phyloP scores from a whole-genome alignment of 2,113 vertebrate genomes.

The Pipa parva region DNA sequence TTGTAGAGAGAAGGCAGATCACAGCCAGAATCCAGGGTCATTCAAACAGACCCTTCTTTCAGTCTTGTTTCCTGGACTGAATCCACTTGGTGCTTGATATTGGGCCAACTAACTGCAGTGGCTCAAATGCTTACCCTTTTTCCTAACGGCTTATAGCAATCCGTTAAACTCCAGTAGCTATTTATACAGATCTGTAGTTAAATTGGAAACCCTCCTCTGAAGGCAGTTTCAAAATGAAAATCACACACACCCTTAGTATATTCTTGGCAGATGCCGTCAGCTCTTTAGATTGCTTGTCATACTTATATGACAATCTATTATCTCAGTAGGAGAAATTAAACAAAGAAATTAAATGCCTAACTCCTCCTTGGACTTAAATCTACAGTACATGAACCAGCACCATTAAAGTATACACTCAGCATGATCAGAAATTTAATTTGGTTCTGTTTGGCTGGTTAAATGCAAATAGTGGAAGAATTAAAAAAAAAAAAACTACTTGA shows the following conservation, averaged over 20 bases:
- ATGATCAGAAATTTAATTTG: no score
- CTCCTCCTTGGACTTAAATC: no score
- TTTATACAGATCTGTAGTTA: conserved; percentile 51
- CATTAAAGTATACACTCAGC: no score
- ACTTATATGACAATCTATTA: background rate
- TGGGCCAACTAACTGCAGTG: conserved; percentile 58
- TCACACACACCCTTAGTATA: background rate
- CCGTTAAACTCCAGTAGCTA: conserved; percentile 58
- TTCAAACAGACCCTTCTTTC: conserved; percentile 64
- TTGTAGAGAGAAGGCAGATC: conserved; percentile 46
- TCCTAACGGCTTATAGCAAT: conserved; percentile 55
- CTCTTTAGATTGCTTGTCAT: background rate
- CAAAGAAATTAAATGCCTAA: no score
- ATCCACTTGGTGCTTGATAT: conserved; percentile 69
- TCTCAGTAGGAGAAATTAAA: background rate
- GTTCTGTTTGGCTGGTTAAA: no score
- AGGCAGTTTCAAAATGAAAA: background rate
- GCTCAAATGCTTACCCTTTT: conserved; percentile 54
- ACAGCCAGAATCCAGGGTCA: conserved; percentile 50
- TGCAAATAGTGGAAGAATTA: no score
- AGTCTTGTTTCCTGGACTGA: conserved; percentile 63
- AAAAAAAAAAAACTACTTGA: no score
- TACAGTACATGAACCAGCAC: no score
- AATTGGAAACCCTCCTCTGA: conserved; percentile 47
- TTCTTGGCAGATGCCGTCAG: background rate